Base-by-base conservation (phyloP, 2,888 invertebrate species). In the Acrobasis consociella region DNA sequence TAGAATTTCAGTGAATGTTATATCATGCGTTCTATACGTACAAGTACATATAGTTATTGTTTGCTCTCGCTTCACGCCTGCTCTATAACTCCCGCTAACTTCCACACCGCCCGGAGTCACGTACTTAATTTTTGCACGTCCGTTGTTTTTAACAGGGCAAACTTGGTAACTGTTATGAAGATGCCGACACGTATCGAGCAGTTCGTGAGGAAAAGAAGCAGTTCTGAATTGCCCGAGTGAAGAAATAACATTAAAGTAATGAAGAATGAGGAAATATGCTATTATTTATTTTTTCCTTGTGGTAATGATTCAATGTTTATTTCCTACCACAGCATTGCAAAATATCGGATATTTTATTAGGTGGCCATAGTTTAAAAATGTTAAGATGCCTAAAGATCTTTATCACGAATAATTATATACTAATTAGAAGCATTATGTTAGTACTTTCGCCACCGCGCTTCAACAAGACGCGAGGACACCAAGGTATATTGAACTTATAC, bases 61-160 rank as follows among this genome's bases (percentile, higher is more conserved):
- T 37, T 46, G n/a, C 61, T 37, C 53, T 2, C 46, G 15, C n/a
- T 51, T 51, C 22, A 17, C 50, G 51, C 51, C n/a, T 58, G 42
- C 22, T 22, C 58, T 56, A 31, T 50, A 59, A 62, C 55, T 63
- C 49, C 22, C 15, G 55, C 62, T 49, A 68, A 69, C 60, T 64
- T 66, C 16, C 61, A 9, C 10, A 9, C 17, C 38, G 17, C 60
- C 51, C 60, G 42, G 62, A 70, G 74, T 72, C 72, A 74, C 76
- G 74, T 75, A 72, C 60, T 69, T 70, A 70, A 71, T 72, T 74
- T 65, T 71, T 71, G 70, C 68, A 69, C 58, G 69, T 68, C 67
- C 58, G 59, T 65, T 68, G 63, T 69, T 69, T 64, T 65, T 65
- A 66, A 65, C 63, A 62, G 17, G 51, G 55, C 62, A 58, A 64